phyloP scores from a whole-genome alignment of 1,140 invertebrate species.

The Antheraea mylitta region DNA sequence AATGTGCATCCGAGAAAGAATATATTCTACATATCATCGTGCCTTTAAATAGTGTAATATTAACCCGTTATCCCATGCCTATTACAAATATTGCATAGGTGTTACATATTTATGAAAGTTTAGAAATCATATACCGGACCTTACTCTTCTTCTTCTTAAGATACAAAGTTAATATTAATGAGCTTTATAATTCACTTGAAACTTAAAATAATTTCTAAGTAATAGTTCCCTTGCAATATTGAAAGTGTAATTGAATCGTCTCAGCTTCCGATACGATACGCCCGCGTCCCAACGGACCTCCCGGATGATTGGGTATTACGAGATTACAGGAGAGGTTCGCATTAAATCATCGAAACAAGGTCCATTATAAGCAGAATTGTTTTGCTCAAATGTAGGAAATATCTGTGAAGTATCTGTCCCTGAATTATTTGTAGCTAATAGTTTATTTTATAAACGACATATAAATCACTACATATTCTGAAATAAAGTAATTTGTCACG shows the following conservation, averaged over 20 bases:
- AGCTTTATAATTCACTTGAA: background rate
- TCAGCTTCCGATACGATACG: conserved; percentile 23
- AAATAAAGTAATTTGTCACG: too few species aligned
- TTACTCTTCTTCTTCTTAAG: too few species aligned
- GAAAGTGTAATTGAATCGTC: conserved; percentile 47
- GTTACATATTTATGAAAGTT: too few species aligned
- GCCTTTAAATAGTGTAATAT: too few species aligned
- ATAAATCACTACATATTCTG: too few species aligned
- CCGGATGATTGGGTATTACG: conserved; percentile 67
- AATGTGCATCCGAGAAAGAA: too few species aligned
- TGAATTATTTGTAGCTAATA: background rate
- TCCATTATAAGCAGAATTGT: conserved; percentile 5
- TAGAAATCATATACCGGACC: too few species aligned
- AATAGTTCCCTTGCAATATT: background rate
- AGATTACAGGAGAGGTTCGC: conserved; percentile 49
- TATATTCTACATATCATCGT: too few species aligned
- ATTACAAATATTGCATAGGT: too few species aligned
- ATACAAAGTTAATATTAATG: background rate
- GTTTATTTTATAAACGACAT: background rate
- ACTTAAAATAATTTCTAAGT: conserved; percentile 22
- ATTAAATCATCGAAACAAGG: conserved; percentile 56
- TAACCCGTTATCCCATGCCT: too few species aligned
- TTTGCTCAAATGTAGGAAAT: background rate
- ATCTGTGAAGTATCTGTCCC: background rate
- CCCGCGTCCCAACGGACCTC: conserved; percentile 35